Evolutionary conservation across 2,888 invertebrate species (phyloP), one percentile per base, ranked within the genome.

Genomic region (Hydroisotoma schaefferi): DNA sequence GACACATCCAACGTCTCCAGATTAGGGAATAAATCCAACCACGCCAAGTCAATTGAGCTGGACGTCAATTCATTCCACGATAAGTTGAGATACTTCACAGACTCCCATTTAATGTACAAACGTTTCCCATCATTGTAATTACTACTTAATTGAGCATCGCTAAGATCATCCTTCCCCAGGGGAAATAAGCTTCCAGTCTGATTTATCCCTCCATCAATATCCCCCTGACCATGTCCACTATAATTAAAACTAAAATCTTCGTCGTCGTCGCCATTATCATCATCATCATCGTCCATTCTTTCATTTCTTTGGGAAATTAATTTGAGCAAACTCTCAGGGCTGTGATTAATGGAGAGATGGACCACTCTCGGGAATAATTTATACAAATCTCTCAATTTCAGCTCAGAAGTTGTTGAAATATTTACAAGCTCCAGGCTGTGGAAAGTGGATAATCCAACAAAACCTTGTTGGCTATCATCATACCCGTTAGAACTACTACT

Each of bases 1-100:
- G 55, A 46, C 12, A 68, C 27, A 29, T 65, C 59, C 15, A 68
- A 37, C 20, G 53, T 29, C 38, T 63, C 65, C 59, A 68, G 46
- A 38, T 61, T 61, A 12, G 68, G 68, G 44, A 68, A 68, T 6
- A 20, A 15, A 18, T 43, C 20, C 12, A 43, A 6, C 6, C 8
- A 6, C 8, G 43, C 18, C 20, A 10, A 6, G 18, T 6, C 6
- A 18, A 65, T 54, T 2, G 51, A 48, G 6, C 57, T 38, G 27
- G 61, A 61, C 15, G 38, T 54, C 12, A 65, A 54, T 28, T 55
- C 43, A 44, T 65, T 65, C 51, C 44, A 54, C 6, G 57, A 57
- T 18, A 65, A 22, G 28, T 65, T 65, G 23, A 65, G 53, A 27
- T 56, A 23, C 28, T 54, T 38, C 3, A 65, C 51, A n/a, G 62